Base-by-base conservation (phyloP, 2,113 vertebrate genomes). In the Callospermophilus lateralis region DNA sequence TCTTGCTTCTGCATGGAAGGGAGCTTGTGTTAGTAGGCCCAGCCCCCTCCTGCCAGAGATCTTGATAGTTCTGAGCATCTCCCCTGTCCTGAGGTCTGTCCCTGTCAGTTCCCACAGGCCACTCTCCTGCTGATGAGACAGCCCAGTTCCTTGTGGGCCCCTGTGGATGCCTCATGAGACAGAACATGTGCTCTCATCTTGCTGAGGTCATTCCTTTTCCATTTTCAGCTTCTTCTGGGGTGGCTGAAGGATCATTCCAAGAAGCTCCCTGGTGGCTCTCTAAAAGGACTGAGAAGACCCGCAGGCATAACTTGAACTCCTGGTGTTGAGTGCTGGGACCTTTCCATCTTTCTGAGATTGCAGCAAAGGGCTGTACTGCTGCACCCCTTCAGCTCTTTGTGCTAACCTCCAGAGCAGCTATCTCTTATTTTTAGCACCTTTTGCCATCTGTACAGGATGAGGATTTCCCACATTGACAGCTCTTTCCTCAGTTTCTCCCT, bases 121-220 rank as follows among this genome's bases (percentile, higher is more conserved):
- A 28, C 8, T 58, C 24, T 84, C 32, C 92, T 89, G 3, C 30
- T 73, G 30, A 58, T 53, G 22, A 48, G 79, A 39, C 55, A 68
- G 67, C 81, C 48, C 83, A 67, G 26, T 15, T 45, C 26, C 10
- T 73, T 30, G n/a, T 70, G 37, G 26, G 28, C 22, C 88, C 53
- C 10, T 24, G 22, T 32, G 61, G 37, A 39, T 81, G 72, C 65
- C 70, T 30, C 7, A 32, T n/a, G 22, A 70, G 37, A 77, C 37
- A 95, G 80, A 84, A 80, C 24, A 76, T 39, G 30, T 24, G 22
- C 39, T 42, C 48, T 48, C 17, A 30, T 77, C 65, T 68, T 76
- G 30, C 83, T 88, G 37, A 51, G 26, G 89, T 86, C n/a, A 67
- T 77, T 90, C 76, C 37, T 90, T 83, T 73, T 58, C n/a, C 68